Evolutionary conservation across 2,113 vertebrate genomes (phyloP).

Genomic region (Pseudonaja textilis): DNA sequence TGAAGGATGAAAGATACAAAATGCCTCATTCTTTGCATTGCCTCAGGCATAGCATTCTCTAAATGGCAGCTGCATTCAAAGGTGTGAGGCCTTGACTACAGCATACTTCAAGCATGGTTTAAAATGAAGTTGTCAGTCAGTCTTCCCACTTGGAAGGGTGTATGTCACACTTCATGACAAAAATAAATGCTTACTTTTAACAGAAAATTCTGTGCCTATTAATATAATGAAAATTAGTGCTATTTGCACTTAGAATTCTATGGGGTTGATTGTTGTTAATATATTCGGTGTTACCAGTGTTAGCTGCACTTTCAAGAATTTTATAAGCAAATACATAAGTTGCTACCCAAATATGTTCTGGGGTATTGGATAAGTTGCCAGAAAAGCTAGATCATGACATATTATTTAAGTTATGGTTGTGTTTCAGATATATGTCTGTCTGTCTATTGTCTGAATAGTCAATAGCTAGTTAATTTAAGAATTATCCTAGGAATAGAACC

Average conservation of each 20-base stretch:
- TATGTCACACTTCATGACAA: not conserved
- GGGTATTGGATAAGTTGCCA: not conserved
- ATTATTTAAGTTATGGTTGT: not conserved
- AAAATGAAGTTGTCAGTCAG: constrained; percentile 7
- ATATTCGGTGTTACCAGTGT: not conserved
- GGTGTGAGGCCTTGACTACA: constrained; percentile 9
- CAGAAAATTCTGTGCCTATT: not conserved
- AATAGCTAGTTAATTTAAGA: not conserved
- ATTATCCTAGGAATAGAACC: not conserved
- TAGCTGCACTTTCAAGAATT: not conserved
- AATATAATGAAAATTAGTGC: constrained; percentile 8
- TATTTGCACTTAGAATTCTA: not conserved
- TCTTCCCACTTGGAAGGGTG: constrained; percentile 1
- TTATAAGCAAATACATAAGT: not conserved
- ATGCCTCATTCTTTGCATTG: not conserved
- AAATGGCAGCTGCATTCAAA: constrained; percentile 3
- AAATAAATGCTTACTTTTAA: not conserved
- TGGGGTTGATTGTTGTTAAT: not conserved
- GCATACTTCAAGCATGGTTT: not conserved
- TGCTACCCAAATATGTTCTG: not conserved
- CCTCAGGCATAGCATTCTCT: not conserved
- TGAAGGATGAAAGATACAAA: constrained; percentile 16
- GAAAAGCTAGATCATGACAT: not conserved
- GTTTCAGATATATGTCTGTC: not conserved
- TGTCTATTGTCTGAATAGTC: not conserved